A percentile compares a stretch with the other conserved stretches of the same genome.
Conservation (phyloP, 1,140 invertebrate species). For the Euglossa dilemma region DNA sequence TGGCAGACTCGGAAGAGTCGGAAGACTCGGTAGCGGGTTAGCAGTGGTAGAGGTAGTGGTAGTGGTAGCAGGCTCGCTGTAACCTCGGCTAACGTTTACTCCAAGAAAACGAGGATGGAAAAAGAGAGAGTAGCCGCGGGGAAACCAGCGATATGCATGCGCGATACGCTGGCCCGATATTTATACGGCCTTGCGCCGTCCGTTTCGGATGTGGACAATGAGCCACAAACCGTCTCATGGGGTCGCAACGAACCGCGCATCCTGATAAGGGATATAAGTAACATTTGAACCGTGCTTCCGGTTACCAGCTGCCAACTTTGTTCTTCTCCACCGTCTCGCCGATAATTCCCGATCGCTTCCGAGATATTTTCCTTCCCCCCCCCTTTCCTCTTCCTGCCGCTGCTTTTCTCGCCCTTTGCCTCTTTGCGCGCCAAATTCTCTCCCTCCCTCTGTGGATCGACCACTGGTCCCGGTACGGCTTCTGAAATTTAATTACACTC, state of each 20-base stretch:
- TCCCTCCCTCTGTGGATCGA: no score
- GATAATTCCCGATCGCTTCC: not conserved
- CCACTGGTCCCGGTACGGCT: no score
- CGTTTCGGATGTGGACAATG: conserved; percentile 74
- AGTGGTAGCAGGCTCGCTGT: not conserved
- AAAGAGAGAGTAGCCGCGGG: conserved; percentile 32
- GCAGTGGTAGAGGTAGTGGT: not conserved
- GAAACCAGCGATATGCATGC: conserved; percentile 67
- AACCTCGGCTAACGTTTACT: not conserved
- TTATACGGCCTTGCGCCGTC: conserved; percentile 72
- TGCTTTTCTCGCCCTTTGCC: not conserved
- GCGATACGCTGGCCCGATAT: conserved; percentile 57
- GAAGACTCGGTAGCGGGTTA: not conserved
- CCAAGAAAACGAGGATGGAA: conserved; percentile 43
- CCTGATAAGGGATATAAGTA: conserved; percentile 76
- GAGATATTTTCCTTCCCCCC: not conserved
- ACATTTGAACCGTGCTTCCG: conserved; percentile 78
- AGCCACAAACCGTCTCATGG: conserved; percentile 68
- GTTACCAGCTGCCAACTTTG: conserved; percentile 46
- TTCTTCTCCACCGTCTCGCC: not conserved
- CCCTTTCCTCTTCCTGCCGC: not conserved
- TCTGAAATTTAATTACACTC: conserved; percentile 12
- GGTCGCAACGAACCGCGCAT: conserved; percentile 65
- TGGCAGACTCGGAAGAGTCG: not conserved
- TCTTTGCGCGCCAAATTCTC: not conserved